Base-by-base conservation (phyloP, 2,888 invertebrate genomes). In the Polia nebulosa region DNA sequence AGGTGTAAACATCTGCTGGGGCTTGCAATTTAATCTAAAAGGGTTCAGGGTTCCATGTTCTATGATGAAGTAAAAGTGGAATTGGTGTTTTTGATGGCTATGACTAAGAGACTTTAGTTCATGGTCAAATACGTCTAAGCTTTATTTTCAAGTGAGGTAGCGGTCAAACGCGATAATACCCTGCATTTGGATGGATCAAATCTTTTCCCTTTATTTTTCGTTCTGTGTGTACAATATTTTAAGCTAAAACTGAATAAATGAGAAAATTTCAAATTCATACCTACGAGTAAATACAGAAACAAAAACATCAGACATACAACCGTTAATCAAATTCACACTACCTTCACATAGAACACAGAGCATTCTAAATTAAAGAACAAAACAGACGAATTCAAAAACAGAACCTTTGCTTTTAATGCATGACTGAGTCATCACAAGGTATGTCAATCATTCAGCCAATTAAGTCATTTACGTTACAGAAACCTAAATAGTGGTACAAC, bases 401-500 rank as follows among this genome's bases (percentile, higher is more conserved):
- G 39, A 72, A 63, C 41, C 45, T 36, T 25, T n/a, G 22, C 56
- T 27, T 59, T 20, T 27, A 59, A 59, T 20, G 32, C 49, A 11
- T 39, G 20, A 56, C 15, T 61, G 60, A 70, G 64, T 70, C 80
- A 79, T 75, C 36, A 27, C 53, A 58, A 53, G 60, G 36, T 25
- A 81, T 52, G 63, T 51, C 47, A 66, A 47, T 67, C 49, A 71
- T 55, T 49, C 63, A 78, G 56, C 49, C 64, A 71, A 59, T 67
- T 39, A 59, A 70, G 39, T 47, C 72, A 76, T 84, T 57, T 67
- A 72, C 63, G 71, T 69, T 75, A 79, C 60, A 73, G 61, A 77
- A 77, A 83, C 72, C 72, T 72, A 76, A 83, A 82, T 74, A 79
- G 55, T 59, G 60, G 22, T 65, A 29, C 55, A 69, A 41, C 41